phyloP scores from a whole-genome alignment of 2,797 vertebrate species.

The Emys orbicularis region DNA sequence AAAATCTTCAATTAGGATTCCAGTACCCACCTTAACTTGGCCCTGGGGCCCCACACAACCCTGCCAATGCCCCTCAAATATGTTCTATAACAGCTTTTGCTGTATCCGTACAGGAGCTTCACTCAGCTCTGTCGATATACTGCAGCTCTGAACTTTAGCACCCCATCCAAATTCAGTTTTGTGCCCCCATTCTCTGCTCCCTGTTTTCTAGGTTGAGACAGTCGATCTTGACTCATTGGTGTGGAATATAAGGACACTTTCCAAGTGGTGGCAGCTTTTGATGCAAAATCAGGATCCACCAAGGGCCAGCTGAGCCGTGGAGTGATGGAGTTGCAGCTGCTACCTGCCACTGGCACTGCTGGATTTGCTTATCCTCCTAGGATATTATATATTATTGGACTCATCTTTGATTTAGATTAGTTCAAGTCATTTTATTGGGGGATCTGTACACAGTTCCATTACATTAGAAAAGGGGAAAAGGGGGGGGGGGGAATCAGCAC shows the following conservation, averaged over 20 bases:
- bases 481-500: conserved; percentile 9
- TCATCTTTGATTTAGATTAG: background rate
- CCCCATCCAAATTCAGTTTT: background rate
- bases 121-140: background rate
- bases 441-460: background rate
- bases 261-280: background rate
- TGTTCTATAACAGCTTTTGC: background rate
- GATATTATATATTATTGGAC: conserved; percentile 16
- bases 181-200: background rate
- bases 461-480: background rate
- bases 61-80: background rate
- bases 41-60: accelerated
- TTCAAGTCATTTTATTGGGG: background rate
- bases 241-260: background rate
- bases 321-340: conserved; percentile 33
- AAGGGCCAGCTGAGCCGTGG: background rate
- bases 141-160: background rate
- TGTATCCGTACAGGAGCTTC: accelerated
- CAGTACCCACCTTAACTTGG: accelerated
- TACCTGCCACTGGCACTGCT: background rate
- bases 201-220: background rate
- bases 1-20: background rate
- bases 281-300: background rate
- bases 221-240: background rate
- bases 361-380: conserved; percentile 16